Conservation (phyloP, 1,140 invertebrate species). For the Asobara japonica region DNA sequence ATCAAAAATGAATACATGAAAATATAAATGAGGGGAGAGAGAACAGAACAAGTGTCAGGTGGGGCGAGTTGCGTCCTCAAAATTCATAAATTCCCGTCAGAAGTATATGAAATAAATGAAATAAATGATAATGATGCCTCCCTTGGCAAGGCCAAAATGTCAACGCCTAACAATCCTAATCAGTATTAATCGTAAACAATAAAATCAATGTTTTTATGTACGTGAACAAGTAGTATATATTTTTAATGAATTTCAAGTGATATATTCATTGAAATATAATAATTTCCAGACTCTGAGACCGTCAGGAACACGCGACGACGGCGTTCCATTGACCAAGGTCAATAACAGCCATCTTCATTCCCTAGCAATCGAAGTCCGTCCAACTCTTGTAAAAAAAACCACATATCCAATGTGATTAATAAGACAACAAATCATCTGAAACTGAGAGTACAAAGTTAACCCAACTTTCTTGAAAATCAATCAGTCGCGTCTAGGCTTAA, state of each 20-base stretch:
- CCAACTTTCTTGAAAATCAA: not conserved
- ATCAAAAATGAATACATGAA: not conserved
- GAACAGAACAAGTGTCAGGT: slow-evolving; percentile 49
- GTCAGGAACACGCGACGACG: not conserved
- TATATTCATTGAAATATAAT: not conserved
- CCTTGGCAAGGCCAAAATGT: not conserved
- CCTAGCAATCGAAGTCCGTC: slow-evolving; percentile 19
- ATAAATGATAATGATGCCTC: not conserved
- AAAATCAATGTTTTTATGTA: slow-evolving; percentile 9
- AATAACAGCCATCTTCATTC: slow-evolving; percentile 15
- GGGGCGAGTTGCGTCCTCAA: slow-evolving; percentile 49
- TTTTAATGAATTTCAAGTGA: slow-evolving; percentile 1
- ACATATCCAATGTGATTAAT: not conserved
- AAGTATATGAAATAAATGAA: not conserved
- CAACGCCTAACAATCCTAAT: not conserved
- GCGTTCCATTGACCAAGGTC: slow-evolving; percentile 22
- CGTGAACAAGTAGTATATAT: slow-evolving; percentile 14
- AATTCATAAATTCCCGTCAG: not conserved
- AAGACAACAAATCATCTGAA: not conserved
- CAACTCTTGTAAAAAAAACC: not conserved
- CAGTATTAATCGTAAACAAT: not conserved
- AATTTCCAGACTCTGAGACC: slow-evolving; percentile 4
- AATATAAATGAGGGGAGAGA: not conserved
- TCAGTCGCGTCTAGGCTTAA: slow-evolving; percentile 11
- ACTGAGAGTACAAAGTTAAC: not conserved